Percentiles rank a stretch among this genome's conserved stretches.
These are phyloP conservation scores for Stichodactyla mertensii DNA, from an alignment of 64 coral and sea anemone species.

Conservation along the genomic window DNA sequence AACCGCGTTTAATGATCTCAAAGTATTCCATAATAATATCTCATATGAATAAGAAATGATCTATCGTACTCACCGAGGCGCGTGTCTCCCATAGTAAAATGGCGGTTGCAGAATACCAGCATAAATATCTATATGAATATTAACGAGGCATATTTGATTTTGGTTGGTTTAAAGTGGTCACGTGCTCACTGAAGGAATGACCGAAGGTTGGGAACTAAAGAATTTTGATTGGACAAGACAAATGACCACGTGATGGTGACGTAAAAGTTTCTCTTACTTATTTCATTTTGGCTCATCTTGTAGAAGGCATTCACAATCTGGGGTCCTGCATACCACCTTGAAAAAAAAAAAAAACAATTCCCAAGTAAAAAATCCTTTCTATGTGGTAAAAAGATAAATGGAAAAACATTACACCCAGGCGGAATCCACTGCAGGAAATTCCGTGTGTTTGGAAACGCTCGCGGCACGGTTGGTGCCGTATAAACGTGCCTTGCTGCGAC, in stretches of 20 bases:
- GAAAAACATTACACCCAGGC: too few relatives aligned
- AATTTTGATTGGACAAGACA: too few relatives aligned
- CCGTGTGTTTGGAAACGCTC: too few relatives aligned
- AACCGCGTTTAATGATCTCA: too few relatives aligned
- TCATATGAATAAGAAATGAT: background rate
- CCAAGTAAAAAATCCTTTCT: background rate
- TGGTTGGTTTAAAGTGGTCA: background rate
- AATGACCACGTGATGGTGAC: background rate
- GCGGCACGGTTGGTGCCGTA: too few relatives aligned
- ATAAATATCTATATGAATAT: conserved; percentile 52
- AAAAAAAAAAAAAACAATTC: background rate
- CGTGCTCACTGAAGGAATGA: background rate
- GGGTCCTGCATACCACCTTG: conserved; percentile 62
- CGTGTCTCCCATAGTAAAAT: conserved; percentile 72
- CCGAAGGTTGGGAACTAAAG: too few relatives aligned
- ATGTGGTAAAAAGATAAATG: too few relatives aligned
- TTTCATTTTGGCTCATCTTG: conserved; percentile 61
- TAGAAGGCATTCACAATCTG: conserved; percentile 81
- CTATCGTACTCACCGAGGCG: conserved; percentile 33
- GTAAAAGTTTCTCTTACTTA: conserved; percentile 44
- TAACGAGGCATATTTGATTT: background rate
- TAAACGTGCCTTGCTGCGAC: too few relatives aligned
- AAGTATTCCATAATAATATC: too few relatives aligned
- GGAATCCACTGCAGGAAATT: too few relatives aligned
- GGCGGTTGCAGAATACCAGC: conserved; percentile 76